Evolutionary conservation across 2,888 invertebrate genomes (phyloP).

Genomic region (Lutraria lutraria): DNA sequence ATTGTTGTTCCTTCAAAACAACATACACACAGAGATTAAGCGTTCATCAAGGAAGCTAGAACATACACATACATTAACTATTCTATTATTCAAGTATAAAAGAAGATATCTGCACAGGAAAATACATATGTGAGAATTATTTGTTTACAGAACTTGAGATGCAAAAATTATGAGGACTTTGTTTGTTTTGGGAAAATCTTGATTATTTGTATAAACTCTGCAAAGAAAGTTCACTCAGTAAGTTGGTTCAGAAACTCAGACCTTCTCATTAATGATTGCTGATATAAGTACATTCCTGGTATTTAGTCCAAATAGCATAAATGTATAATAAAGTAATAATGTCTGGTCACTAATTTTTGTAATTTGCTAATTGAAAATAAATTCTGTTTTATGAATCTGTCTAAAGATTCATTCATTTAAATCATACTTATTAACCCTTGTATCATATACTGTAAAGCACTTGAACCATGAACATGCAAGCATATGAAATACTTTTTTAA

Average conservation of each 20-base stretch:
- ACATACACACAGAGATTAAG: neutral
- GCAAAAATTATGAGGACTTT: constrained; percentile 12
- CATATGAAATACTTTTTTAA: too few species aligned
- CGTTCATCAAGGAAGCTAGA: neutral
- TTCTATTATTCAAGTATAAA: neutral
- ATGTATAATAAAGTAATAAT: too few species aligned
- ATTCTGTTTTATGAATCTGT: too few species aligned
- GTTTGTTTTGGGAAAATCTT: constrained; percentile 19
- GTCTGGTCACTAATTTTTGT: too few species aligned
- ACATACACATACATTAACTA: neutral
- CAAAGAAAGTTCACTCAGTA: constrained; percentile 14
- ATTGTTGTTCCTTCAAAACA: neutral
- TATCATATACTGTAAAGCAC: too few species aligned
- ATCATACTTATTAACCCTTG: too few species aligned
- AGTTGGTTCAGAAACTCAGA: neutral
- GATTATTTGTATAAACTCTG: neutral
- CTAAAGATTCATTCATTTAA: too few species aligned
- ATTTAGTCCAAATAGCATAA: too few species aligned
- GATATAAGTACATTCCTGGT: too few species aligned
- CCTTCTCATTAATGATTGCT: too few species aligned
- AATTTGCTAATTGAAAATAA: too few species aligned
- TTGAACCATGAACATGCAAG: too few species aligned
- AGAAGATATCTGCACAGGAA: neutral
- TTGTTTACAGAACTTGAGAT: constrained; percentile 10
- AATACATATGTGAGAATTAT: neutral